phyloP scores from a whole-genome alignment of 2,797 vertebrate species.

The Hipposideros larvatus region DNA sequence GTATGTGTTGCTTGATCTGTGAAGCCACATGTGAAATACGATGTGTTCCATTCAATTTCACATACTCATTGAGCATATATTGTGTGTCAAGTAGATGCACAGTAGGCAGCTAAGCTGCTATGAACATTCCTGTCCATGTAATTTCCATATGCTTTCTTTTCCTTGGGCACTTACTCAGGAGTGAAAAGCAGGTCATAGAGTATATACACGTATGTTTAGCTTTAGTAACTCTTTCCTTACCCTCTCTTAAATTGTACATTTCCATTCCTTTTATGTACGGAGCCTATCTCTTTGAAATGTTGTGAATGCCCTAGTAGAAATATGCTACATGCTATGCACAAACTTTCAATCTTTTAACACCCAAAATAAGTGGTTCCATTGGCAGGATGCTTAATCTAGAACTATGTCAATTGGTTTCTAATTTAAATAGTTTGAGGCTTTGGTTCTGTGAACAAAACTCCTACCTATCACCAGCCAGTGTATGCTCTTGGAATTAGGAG shows the following conservation, averaged over 20 bases:
- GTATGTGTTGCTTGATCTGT: neutral
- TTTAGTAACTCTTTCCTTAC: conserved; percentile 45
- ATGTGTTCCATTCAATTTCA: neutral
- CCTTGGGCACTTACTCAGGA: neutral
- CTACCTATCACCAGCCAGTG: neutral
- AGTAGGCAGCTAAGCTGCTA: neutral
- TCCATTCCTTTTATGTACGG: neutral
- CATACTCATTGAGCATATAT: neutral
- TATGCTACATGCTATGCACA: neutral
- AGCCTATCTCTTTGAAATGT: neutral
- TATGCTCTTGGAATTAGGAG: neutral
- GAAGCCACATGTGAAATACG: neutral
- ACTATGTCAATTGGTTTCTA: neutral
- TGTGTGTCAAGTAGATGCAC: neutral
- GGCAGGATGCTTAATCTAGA: neutral
- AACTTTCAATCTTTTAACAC: neutral
- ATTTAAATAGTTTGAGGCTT: neutral
- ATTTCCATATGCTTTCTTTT: conserved; percentile 43
- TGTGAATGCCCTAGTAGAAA: neutral
- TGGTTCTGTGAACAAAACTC: neutral
- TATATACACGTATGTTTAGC: neutral
- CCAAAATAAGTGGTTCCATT: neutral
- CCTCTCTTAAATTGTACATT: neutral
- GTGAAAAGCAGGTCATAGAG: neutral
- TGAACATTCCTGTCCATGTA: neutral